A percentile compares a stretch with the other conserved stretches of the same genome.
Conservation (phyloP, 2,888 invertebrate genomes). For the Pachymerium ferrugineum region DNA sequence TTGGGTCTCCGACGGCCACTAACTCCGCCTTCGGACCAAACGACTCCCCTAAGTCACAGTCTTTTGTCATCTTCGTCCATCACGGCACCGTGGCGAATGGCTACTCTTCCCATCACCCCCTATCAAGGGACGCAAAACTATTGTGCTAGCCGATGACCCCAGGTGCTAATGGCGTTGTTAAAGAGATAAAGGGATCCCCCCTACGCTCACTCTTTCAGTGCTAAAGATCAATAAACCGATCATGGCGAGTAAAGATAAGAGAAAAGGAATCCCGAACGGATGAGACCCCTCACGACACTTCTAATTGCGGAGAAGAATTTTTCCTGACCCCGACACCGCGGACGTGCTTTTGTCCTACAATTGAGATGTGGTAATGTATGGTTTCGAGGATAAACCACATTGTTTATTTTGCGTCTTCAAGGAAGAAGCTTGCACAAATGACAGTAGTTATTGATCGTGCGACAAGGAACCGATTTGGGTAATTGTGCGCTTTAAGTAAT, state of each 20-base stretch:
- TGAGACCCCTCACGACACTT: neutral
- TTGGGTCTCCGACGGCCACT: neutral
- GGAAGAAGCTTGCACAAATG: too few relatives aligned
- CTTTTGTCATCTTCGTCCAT: neutral
- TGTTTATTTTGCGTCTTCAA: too few relatives aligned
- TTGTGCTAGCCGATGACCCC: neutral
- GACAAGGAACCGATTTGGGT: neutral
- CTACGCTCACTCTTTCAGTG: neutral
- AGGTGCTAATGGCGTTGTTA: conserved; percentile 2
- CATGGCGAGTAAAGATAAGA: neutral
- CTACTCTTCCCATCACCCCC: neutral
- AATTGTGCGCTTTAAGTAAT: neutral
- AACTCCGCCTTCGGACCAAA: neutral
- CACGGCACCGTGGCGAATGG: neutral
- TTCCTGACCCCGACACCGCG: neutral
- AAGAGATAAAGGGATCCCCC: neutral
- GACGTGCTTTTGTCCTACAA: neutral
- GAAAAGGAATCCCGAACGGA: neutral
- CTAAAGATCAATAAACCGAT: neutral
- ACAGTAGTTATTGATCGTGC: too few relatives aligned
- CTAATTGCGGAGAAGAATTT: neutral
- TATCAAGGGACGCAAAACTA: neutral
- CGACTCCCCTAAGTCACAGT: neutral
- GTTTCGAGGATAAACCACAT: too few relatives aligned
- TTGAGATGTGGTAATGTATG: too few relatives aligned